A percentile compares a stretch with the other conserved stretches of the same genome.
Conservation (phyloP, 2,888 invertebrate genomes). For the Eudasyphora cyanicolor region DNA sequence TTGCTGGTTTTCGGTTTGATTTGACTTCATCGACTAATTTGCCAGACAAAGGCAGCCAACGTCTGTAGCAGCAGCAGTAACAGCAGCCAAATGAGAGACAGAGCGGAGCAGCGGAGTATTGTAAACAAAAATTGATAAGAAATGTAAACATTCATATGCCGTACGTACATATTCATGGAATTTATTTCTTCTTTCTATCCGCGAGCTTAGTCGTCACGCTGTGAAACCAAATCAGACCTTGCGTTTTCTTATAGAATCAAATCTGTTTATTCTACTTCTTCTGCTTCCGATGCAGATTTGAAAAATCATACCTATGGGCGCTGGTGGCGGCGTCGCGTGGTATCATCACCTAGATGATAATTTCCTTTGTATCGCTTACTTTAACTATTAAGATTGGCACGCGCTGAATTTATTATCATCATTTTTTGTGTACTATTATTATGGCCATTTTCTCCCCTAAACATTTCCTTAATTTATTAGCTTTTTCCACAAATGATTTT, state of each 20-base stretch:
- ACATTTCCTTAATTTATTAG: constrained; percentile 16
- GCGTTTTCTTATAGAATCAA: too few species aligned
- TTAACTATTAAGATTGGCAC: constrained; percentile 17
- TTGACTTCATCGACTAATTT: not conserved
- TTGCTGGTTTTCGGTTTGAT: not conserved
- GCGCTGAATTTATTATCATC: not conserved
- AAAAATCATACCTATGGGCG: not conserved
- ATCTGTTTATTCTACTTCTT: too few species aligned
- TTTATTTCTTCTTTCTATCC: not conserved
- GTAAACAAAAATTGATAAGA: constrained; percentile 56
- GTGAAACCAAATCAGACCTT: not conserved
- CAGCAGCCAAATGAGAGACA: too few species aligned
- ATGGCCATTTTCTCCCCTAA: not conserved
- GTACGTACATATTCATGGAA: not conserved
- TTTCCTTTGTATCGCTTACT: constrained; percentile 6
- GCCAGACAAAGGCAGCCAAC: constrained; percentile 1
- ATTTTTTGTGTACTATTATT: constrained; percentile 3
- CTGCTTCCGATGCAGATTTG: too few species aligned
- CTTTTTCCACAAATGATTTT: not conserved
- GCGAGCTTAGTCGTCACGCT: not conserved
- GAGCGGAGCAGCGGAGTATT: constrained; percentile 21
- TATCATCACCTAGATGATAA: constrained; percentile 8
- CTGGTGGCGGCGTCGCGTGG: not conserved
- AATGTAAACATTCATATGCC: constrained; percentile 51
- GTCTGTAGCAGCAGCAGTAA: too few species aligned